Conservation (phyloP, 2,113 vertebrate genomes). For the Amazona guildingii region DNA sequence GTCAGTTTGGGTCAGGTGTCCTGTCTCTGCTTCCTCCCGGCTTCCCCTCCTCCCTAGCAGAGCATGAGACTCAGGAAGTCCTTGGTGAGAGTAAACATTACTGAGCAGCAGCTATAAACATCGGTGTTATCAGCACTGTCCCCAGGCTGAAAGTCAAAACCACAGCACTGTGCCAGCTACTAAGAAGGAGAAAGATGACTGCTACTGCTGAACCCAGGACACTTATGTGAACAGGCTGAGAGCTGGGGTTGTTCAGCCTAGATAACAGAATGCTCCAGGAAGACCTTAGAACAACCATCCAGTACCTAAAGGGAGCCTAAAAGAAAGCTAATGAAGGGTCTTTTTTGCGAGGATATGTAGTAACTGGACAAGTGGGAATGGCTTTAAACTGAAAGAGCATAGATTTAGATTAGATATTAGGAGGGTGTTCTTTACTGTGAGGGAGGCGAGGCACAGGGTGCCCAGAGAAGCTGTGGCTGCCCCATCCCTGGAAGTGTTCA, state of each 20-base stretch:
- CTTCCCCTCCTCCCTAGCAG: no score
- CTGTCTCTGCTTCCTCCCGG: no score
- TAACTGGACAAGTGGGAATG: neutral
- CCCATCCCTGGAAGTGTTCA: neutral
- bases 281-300: neutral
- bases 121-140: no score
- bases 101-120: no score
- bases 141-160: no score
- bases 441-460: accelerated
- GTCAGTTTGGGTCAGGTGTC: no score
- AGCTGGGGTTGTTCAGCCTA: neutral
- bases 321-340: neutral
- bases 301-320: neutral
- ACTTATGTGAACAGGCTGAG: neutral
- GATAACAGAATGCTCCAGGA: neutral
- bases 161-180: no score
- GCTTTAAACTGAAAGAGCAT: neutral
- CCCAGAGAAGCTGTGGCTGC: no score
- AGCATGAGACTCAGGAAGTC: no score
- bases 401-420: neutral
- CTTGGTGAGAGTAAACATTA: no score
- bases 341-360: neutral
- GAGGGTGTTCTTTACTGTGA: neutral
- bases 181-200: no score
- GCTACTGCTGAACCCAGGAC: no score